These are phyloP conservation scores for Galerucella calmariensis DNA, from an alignment of 2,888 invertebrate species.

Conservation along the genomic window DNA sequence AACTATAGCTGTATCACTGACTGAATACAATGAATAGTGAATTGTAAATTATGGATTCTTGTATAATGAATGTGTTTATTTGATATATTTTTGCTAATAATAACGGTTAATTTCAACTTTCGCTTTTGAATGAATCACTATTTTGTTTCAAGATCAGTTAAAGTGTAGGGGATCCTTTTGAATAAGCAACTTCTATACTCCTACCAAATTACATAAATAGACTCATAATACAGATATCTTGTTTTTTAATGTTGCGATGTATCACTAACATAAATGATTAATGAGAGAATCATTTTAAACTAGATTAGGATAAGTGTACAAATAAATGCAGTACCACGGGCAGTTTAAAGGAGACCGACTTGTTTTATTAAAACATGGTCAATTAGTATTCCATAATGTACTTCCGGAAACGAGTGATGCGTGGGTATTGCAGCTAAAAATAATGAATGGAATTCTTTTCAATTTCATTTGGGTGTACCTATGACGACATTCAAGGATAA, in stretches of 20 bases:
- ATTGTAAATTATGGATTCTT: no score
- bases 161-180: no score
- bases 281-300: constrained; percentile 4
- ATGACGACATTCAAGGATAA: constrained; percentile 15
- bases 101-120: no score
- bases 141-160: no score
- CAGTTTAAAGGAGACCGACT: background rate
- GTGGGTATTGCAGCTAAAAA: background rate
- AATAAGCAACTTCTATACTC: background rate
- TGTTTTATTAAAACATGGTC: background rate
- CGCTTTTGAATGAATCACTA: no score
- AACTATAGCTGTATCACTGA: no score
- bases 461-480: constrained; percentile 5
- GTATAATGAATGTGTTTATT: no score
- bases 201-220: background rate
- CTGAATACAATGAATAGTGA: no score
- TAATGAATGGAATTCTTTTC: constrained; percentile 18
- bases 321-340: background rate
- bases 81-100: no score
- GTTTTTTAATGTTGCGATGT: background rate
- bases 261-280: background rate
- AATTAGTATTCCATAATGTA: constrained; percentile 8
- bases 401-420: constrained; percentile 7
- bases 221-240: background rate
- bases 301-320: background rate